These are phyloP conservation scores for Polyodon spathula DNA, from an alignment of 2,113 vertebrate species.

Conservation along the genomic window DNA sequence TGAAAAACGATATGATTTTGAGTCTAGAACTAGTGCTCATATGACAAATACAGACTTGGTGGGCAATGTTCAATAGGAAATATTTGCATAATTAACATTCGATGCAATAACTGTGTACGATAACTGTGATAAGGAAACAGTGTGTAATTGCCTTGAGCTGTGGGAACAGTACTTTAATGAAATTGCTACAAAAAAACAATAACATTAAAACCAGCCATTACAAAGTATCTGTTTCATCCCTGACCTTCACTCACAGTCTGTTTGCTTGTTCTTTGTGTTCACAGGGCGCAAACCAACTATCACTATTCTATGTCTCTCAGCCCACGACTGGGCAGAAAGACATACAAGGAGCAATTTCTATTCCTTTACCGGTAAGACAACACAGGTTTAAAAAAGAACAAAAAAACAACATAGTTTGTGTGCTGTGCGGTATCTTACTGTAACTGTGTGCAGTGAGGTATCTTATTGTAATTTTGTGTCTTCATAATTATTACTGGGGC, in stretches of 20 bases:
- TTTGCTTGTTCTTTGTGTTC: slow-evolving; percentile 5
- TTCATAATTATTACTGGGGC: no score
- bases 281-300: slow-evolving; percentile 27
- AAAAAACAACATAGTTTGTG: neutral
- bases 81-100: no score
- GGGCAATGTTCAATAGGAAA: no score
- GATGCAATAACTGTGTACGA: no score
- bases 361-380: slow-evolving; percentile 57
- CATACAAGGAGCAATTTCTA: slow-evolving; percentile 64
- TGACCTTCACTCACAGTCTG: neutral
- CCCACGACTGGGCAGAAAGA: slow-evolving; percentile 40
- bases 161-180: no score
- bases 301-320: slow-evolving; percentile 50
- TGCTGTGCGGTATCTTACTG: neutral
- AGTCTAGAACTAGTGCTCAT: no score
- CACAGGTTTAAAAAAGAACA: neutral
- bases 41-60: no score
- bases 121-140: no score
- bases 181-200: no score
- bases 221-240: neutral
- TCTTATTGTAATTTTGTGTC: neutral
- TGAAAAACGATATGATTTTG: no score
- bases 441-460: neutral
- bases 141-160: no score
- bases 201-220: neutral